Base-by-base conservation (phyloP, 1,140 invertebrate species). In the Ruditapes philippinarum region DNA sequence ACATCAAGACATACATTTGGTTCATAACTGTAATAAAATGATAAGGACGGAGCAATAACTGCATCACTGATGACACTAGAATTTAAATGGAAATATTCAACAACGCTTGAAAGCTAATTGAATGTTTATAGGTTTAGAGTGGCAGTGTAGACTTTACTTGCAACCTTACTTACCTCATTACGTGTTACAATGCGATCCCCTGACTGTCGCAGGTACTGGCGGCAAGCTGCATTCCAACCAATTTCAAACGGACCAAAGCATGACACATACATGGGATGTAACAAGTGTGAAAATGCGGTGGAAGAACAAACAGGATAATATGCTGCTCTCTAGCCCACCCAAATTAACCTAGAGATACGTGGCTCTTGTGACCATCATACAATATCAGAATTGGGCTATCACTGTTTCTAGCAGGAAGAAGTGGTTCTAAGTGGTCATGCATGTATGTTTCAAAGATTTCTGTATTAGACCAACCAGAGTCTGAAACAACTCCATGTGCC, bases 221-320 rank as follows among this genome's bases (percentile, higher is more conserved):
- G n/a, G n/a, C n/a, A n/a, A n/a, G n/a, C n/a, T n/a, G n/a, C n/a
- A 42, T 42, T 76, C 73, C 73, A 49, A 11, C 73, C 73, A 45
- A 76, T 11, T n/a, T 49, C 73, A 3, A 68, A 68, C 3, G 62
- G 31, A 2, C 78, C 78, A 36, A 80, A 80, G 36, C 49, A 54
- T 11, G 14, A 28, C 19, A 80, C 54, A 80, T 80, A 45, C 54
- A 80, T 28, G 22, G 78, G 78, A n/a, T 80, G 78, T 4, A 80
- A 36, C 5, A 80, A 22, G 28, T 80, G 78, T n/a, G n/a, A n/a
- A n/a, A n/a, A n/a, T n/a, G n/a, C n/a, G n/a, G n/a, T n/a, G n/a
- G n/a, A n/a, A 4, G 49, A 80, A 28, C 78, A 80, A 38, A 31
- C 25, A 28, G 78, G n/a, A 57, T 36, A 7, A 57, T 80, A 36